These are phyloP conservation scores for Bubo blakistoni DNA, from an alignment of 2,113 vertebrate genomes.

Conservation along the genomic window DNA sequence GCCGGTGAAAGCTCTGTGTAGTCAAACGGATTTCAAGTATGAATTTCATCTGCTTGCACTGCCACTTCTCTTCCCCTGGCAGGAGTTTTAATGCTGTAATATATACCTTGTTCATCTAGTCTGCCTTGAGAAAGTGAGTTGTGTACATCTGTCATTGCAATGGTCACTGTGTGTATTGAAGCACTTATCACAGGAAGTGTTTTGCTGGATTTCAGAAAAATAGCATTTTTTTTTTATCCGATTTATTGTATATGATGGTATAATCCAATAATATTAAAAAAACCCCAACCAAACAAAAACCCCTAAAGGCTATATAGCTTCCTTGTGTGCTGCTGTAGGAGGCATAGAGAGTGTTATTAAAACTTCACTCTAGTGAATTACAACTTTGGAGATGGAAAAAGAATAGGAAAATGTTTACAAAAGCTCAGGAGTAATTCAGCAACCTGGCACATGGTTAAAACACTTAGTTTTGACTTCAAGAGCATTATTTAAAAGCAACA, in stretches of 20 bases:
- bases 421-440: background rate
- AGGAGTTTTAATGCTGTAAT: background rate
- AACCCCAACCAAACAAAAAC: rapidly evolving
- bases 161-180: background rate
- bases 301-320: background rate
- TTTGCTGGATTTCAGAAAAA: background rate
- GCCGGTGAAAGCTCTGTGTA: background rate
- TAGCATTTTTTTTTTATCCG: background rate
- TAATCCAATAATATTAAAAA: background rate
- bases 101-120: background rate
- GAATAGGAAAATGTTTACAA: background rate
- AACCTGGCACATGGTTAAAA: background rate
- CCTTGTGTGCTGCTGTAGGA: background rate
- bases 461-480: background rate
- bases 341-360: background rate
- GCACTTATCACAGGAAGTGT: background rate
- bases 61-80: background rate
- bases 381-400: background rate
- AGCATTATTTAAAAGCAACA: background rate
- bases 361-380: background rate
- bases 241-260: background rate
- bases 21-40: background rate
- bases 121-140: background rate
- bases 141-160: background rate
- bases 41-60: background rate